Base-by-base conservation (phyloP, 2,888 invertebrate species). In the Perithous albicinctus region DNA sequence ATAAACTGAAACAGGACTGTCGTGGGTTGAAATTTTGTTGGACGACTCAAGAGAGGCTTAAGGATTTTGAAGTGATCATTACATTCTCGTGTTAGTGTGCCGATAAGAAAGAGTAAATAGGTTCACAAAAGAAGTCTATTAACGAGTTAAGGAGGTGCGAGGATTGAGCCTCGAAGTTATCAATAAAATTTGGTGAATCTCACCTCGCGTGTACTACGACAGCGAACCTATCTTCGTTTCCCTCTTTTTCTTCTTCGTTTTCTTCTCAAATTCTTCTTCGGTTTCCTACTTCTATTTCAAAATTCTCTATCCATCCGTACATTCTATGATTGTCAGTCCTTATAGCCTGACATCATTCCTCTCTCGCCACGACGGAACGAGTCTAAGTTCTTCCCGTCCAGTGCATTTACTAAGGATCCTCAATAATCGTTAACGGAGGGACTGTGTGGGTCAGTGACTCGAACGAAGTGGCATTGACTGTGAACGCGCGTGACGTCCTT, bases 401-500 rank as follows among this genome's bases (percentile, higher is more conserved):
- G 69, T 69, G 69, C 54, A 35, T 35, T 54, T 23, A 56, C 56
- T 12, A 56, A 56, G 38, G 32, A 54, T 43, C 23, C 10, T n/a
- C 41, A 70, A 26, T 43, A 56, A 41, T 29, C 56, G 56, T 26
- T 7, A 41, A 56, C 26, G 38, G 26, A 26, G 6, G 20, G 15
- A 18, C 29, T 10, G 54, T 56, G 43, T 41, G 23, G 12, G 2
- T 35, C 41, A 29, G 70, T 56, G 41, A 43, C 56, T 29, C 41
- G 43, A 18, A 18, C 35, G 35, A 20, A 35, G 59, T 61, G 35
- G 18, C 59, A 35, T 61, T 32, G 35, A 61, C 35, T 35, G 70
- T 56, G 56, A 29, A 70, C 41, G 56, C 46, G 56, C 67, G 73
- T 69, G 67, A 69, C 54, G 63, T 48, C 18, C 26, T 59, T 23